Percentiles rank a stretch among this genome's conserved stretches.
phyloP scores from a whole-genome alignment of 2,888 invertebrate genomes.

The Aporophyla lueneburgensis region DNA sequence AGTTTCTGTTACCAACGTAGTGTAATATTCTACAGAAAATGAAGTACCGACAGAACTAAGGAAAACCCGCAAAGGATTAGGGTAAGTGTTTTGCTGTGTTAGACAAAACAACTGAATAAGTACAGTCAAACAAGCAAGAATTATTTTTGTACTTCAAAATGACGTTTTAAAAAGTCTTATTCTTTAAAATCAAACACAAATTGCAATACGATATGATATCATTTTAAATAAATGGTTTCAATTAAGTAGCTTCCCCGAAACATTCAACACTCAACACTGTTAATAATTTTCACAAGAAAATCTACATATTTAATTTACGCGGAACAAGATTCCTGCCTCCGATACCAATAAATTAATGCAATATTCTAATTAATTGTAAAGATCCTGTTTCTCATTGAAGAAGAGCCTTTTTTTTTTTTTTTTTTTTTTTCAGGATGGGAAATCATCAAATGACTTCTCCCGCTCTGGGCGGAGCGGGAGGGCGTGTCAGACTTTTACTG shows the following conservation, averaged over 20 bases:
- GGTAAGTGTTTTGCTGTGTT: slow-evolving; percentile 19
- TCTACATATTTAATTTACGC: slow-evolving; percentile 22
- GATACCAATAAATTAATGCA: slow-evolving; percentile 49
- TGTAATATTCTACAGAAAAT: not conserved
- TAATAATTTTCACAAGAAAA: slow-evolving; percentile 13
- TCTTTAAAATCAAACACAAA: not conserved
- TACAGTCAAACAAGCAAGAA: not conserved
- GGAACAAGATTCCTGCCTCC: slow-evolving; percentile 13
- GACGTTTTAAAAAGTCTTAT: not conserved
- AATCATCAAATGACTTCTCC: too few species aligned
- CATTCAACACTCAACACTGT: not conserved
- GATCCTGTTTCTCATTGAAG: slow-evolving; percentile 38
- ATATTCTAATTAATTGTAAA: slow-evolving; percentile 48
- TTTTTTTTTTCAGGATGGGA: too few species aligned
- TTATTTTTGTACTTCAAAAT: too few species aligned
- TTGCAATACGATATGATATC: not conserved
- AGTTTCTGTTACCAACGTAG: not conserved
- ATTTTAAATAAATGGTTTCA: not conserved
- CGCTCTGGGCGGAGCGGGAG: too few species aligned
- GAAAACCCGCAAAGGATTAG: too few species aligned
- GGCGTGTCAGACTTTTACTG: too few species aligned
- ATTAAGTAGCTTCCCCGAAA: not conserved
- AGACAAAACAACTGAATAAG: not conserved
- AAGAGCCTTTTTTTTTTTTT: too few species aligned
- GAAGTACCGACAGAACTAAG: not conserved